These are phyloP conservation scores for Asarcornis scutulata DNA, from an alignment of 2,113 vertebrate species.

Conservation along the genomic window DNA sequence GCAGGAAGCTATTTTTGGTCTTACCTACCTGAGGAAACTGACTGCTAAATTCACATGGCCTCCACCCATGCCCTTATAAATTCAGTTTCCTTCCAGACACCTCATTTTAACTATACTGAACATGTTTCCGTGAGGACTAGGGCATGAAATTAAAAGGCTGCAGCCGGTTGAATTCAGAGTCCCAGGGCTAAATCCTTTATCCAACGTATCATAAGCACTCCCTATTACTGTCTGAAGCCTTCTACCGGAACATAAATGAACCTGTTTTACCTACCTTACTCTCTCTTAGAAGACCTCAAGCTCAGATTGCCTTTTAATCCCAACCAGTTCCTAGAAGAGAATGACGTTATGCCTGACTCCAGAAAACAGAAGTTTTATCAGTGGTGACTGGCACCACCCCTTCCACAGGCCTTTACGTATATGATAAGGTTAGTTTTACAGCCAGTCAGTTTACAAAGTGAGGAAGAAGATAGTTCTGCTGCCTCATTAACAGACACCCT, in stretches of 20 bases:
- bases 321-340: neutral
- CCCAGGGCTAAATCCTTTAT: neutral
- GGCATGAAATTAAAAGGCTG: neutral
- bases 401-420: neutral
- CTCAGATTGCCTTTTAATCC: neutral
- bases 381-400: neutral
- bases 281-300: neutral
- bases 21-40: neutral
- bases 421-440: neutral
- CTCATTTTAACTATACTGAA: neutral
- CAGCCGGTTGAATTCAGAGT: neutral
- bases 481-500: neutral
- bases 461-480: neutral
- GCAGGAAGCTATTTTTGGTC: neutral
- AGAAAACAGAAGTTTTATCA: neutral
- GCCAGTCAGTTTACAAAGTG: neutral
- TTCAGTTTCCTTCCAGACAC: neutral
- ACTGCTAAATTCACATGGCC: neutral
- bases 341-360: neutral
- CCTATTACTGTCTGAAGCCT: neutral
- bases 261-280: neutral
- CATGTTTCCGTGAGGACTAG: neutral
- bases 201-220: neutral
- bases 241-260: neutral
- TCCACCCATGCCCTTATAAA: neutral